Evolutionary conservation across 2,113 vertebrate species (phyloP).

Genomic region (Neolamprologus caudopunctatus): DNA sequence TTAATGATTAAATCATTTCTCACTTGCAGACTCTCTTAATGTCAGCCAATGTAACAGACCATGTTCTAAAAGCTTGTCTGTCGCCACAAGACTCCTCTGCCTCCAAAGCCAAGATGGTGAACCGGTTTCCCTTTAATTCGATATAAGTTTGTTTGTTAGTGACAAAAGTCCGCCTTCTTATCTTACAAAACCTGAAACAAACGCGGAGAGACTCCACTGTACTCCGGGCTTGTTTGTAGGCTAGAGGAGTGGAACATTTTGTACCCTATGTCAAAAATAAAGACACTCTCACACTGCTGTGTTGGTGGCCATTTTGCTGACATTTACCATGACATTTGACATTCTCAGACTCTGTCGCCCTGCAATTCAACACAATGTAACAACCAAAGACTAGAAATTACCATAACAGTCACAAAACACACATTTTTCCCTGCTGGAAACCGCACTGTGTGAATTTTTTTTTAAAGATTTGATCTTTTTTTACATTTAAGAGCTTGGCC

Average conservation of each 20-base stretch:
- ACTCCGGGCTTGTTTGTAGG: neutral
- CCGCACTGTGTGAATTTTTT: rapidly evolving
- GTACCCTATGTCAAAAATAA: neutral
- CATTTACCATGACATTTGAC: slow-evolving; percentile 46
- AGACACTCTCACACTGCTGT: neutral
- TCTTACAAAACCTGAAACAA: neutral
- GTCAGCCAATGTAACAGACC: slow-evolving; percentile 20
- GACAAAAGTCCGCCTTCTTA: neutral
- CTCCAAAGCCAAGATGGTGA: neutral
- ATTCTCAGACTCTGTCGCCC: neutral
- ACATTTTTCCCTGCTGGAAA: neutral
- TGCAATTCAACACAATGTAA: neutral
- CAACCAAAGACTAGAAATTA: neutral
- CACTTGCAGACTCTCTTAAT: slow-evolving; percentile 21
- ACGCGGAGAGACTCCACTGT: neutral
- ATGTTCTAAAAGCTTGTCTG: neutral
- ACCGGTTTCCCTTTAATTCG: neutral
- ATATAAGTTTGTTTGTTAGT: neutral
- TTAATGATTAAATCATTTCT: slow-evolving; percentile 53
- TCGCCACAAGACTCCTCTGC: neutral
- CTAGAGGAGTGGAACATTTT: neutral
- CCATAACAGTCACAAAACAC: neutral
- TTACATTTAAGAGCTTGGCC: neutral
- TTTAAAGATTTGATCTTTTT: neutral
- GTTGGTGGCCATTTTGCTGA: neutral